A percentile compares a stretch with the other conserved stretches of the same genome.
Evolutionary conservation across 2,797 vertebrate species (phyloP).

Genomic region (Sus cebifrons): DNA sequence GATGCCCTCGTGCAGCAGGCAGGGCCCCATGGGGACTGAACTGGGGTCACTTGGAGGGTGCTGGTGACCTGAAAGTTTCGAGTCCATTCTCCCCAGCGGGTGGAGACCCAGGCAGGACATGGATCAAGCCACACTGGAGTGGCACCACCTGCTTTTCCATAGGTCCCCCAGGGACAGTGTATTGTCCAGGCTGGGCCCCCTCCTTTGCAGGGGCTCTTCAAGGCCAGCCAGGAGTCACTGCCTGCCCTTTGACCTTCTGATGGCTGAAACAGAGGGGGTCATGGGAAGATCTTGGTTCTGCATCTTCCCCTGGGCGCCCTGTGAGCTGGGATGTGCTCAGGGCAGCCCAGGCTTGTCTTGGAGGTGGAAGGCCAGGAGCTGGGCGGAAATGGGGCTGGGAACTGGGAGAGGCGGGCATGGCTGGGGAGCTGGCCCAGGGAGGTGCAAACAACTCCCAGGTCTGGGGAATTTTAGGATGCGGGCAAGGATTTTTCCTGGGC

Average conservation of each 20-base stretch:
- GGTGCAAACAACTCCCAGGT: neutral
- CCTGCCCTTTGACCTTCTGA: neutral
- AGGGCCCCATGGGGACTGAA: neutral
- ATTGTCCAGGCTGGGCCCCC: accelerated
- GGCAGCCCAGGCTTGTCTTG: neutral
- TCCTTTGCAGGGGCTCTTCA: neutral
- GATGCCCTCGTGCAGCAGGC: neutral
- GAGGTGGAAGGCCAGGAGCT: accelerated
- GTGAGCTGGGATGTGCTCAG: neutral
- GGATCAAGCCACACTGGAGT: too few relatives aligned
- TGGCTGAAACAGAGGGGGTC: neutral
- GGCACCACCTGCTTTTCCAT: accelerated
- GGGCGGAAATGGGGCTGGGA: accelerated
- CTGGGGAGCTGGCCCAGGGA: too few relatives aligned
- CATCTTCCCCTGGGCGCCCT: neutral
- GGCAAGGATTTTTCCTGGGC: neutral
- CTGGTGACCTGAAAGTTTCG: neutral
- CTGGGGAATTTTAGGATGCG: neutral
- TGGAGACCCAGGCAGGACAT: neutral
- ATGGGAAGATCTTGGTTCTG: neutral
- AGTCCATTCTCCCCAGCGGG: neutral
- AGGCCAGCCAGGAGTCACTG: neutral
- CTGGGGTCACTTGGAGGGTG: neutral
- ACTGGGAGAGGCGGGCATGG: accelerated
- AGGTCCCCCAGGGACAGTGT: neutral